phyloP scores from a whole-genome alignment of 2,113 vertebrate species.

The Phyllostomus hastatus region DNA sequence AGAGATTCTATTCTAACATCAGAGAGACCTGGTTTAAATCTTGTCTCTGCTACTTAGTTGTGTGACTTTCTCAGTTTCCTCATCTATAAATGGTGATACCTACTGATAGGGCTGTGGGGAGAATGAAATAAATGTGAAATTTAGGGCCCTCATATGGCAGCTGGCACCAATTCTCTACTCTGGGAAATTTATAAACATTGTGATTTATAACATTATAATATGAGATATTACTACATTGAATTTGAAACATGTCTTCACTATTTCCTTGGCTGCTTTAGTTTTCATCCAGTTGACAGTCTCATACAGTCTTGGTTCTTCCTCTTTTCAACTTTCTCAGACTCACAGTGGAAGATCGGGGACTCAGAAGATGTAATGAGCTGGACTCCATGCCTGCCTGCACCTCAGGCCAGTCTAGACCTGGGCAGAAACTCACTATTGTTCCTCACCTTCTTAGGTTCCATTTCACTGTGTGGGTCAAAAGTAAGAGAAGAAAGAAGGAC shows the following conservation, averaged over 20 bases:
- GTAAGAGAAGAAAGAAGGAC: not conserved
- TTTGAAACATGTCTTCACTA: not conserved
- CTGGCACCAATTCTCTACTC: not conserved
- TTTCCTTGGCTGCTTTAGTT: not conserved
- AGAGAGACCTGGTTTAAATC: not conserved
- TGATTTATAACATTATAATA: not conserved
- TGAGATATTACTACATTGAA: not conserved
- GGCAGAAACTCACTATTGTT: not conserved
- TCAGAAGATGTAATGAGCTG: no score
- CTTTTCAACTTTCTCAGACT: not conserved
- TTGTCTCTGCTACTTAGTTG: not conserved
- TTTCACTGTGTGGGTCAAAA: not conserved
- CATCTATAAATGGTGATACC: not conserved
- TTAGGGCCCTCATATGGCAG: not conserved
- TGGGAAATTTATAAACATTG: not conserved
- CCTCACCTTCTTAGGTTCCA: not conserved
- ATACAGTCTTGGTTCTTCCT: not conserved
- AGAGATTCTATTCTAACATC: not conserved
- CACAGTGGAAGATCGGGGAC: not conserved
- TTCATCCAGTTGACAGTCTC: not conserved
- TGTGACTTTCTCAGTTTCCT: not conserved
- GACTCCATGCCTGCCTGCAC: not conserved
- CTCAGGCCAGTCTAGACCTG: not conserved
- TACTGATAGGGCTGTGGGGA: not conserved
- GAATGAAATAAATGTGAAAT: not conserved